phyloP scores from a whole-genome alignment of 2,797 vertebrate genomes.

The Lemur catta region DNA sequence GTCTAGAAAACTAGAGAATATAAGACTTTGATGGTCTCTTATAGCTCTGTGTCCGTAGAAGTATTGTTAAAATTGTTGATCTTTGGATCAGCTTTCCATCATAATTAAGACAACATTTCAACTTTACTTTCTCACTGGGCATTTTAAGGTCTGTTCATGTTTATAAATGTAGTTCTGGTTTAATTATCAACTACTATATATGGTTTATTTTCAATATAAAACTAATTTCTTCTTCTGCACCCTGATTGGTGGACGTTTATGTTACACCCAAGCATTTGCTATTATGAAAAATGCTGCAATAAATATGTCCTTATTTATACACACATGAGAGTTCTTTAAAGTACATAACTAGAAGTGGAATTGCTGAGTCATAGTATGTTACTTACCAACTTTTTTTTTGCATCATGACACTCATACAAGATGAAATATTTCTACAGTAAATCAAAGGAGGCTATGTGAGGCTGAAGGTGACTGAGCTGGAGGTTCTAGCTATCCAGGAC shows the following conservation, averaged over 20 bases:
- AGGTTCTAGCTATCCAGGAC: background rate
- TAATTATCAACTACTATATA: background rate
- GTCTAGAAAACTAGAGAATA: no score
- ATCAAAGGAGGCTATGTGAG: background rate
- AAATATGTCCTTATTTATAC: background rate
- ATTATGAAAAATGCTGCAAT: background rate
- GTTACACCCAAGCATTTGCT: background rate
- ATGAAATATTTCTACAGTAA: background rate
- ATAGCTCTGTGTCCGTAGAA: no score
- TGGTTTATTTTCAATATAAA: background rate
- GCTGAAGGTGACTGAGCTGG: background rate
- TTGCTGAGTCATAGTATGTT: background rate
- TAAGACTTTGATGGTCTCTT: no score
- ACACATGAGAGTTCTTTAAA: background rate
- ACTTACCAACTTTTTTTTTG: background rate
- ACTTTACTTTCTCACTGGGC: no score
- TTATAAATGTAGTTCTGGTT: no score
- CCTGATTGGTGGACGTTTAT: background rate
- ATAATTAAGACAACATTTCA: no score
- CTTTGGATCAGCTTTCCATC: no score
- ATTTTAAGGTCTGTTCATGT: no score
- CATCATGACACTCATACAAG: background rate
- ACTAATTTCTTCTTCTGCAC: background rate
- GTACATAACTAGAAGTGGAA: background rate
- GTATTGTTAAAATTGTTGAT: no score